A percentile compares a stretch with the other conserved stretches of the same genome.
Conservation (phyloP, 2,113 vertebrate species). For the Electrona antarctica region DNA sequence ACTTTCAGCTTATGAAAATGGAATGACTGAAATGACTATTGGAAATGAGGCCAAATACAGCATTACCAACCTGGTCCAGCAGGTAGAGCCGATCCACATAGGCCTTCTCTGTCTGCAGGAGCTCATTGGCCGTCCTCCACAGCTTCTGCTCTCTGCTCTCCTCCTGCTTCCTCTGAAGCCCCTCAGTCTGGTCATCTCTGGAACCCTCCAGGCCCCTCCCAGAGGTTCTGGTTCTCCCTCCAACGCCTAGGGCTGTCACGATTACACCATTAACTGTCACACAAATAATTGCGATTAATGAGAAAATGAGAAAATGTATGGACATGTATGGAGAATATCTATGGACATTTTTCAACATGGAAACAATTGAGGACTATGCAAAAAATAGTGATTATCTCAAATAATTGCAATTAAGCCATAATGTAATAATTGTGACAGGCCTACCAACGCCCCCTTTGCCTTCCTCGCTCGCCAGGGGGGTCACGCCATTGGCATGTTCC, state of each 20-base stretch:
- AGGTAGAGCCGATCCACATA: slow-evolving; percentile 87
- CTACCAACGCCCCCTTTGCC: neutral
- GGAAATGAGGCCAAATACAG: neutral
- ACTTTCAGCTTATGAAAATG: too few relatives aligned
- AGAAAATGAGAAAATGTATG: too few relatives aligned
- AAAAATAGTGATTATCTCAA: too few relatives aligned
- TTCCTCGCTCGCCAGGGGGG: neutral
- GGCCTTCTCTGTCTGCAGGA: slow-evolving; percentile 87
- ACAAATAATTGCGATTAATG: too few relatives aligned
- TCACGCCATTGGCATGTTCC: neutral
- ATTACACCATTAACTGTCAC: neutral
- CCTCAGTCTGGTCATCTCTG: neutral
- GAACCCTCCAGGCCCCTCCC: neutral
- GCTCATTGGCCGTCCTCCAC: slow-evolving; percentile 79
- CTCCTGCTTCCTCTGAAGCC: neutral
- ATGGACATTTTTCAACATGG: too few relatives aligned
- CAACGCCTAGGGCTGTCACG: neutral
- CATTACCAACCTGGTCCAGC: slow-evolving; percentile 82
- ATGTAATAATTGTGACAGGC: too few relatives aligned
- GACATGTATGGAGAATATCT: too few relatives aligned
- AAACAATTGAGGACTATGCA: too few relatives aligned
- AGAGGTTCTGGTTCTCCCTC: neutral
- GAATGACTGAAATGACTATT: too few relatives aligned
- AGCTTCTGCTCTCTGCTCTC: slow-evolving; percentile 76
- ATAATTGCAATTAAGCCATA: too few relatives aligned